Percentiles rank a stretch among this genome's conserved stretches.
Conservation (phyloP, 2,888 invertebrate species). For the Drosophila mimica region DNA sequence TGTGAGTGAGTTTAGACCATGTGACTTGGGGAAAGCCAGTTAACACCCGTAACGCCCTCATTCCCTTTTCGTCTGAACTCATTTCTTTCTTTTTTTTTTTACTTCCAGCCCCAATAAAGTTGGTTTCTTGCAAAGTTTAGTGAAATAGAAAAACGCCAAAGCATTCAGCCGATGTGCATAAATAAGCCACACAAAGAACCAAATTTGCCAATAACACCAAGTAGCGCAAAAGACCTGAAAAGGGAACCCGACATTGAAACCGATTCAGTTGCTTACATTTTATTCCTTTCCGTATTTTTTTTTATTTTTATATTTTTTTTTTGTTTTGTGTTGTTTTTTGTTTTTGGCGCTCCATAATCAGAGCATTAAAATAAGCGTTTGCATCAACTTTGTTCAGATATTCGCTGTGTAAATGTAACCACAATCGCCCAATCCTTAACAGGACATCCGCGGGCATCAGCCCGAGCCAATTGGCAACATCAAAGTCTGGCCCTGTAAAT, state of each 20-base stretch:
- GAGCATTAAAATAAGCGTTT: conserved; percentile 64
- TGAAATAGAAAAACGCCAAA: conserved; percentile 64
- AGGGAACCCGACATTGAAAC: conserved; percentile 49
- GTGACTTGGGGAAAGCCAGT: conserved; percentile 3
- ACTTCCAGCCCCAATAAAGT: conserved; percentile 55
- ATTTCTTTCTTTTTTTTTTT: conserved; percentile 26
- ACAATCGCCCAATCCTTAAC: conserved; percentile 27
- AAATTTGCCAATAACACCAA: conserved; percentile 67
- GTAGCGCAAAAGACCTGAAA: conserved; percentile 40
- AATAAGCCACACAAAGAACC: conserved; percentile 66
- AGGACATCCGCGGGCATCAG: conserved; percentile 44
- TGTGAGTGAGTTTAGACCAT: conserved; percentile 20
- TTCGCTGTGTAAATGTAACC: conserved; percentile 24
- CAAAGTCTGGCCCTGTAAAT: conserved; percentile 67
- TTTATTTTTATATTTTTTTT: conserved; percentile 16
- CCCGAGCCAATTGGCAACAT: conserved; percentile 67
- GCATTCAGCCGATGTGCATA: conserved; percentile 58
- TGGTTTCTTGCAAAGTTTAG: conserved; percentile 55
- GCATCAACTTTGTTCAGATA: conserved; percentile 35
- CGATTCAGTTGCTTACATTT: conserved; percentile 60
- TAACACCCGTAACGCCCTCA: not conserved
- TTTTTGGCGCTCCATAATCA: conserved; percentile 59
- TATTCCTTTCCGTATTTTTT: conserved; percentile 11
- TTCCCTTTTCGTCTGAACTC: conserved; percentile 43
- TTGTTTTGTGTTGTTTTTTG: conserved; percentile 14